Evolutionary conservation across 1,140 invertebrate species (phyloP), one percentile per base, ranked within the genome.

Genomic region (Homalodisca vitripennis): DNA sequence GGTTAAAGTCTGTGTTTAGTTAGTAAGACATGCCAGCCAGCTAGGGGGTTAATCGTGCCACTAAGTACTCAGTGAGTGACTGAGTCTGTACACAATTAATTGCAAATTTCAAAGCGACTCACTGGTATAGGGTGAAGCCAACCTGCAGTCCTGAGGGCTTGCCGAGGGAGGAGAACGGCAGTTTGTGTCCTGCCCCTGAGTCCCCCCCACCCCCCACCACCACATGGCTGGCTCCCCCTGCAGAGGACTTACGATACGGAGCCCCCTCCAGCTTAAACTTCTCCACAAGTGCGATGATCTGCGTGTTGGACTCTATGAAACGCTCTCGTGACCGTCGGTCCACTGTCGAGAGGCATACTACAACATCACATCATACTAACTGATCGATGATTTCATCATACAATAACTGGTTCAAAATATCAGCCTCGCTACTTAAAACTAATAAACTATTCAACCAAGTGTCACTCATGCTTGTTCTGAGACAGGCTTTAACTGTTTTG

Each of bases 291-390:
- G 92, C 90, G 3, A 92, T 90, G 73, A 97, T 97, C 79, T 97
- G 94, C 70, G 94, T 92, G 76, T 93, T 95, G 0, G 94, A 96
- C 78, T 97, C 94, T 12, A 97, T 83, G 77, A 96, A 96, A 14
- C 93, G 83, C 79, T 97, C 94, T 27, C 93, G 84, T 1, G 91
- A 93, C 66, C 93, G 82, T 34, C 93, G 84, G 80, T 97, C 94
- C 14, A 97, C 94, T 0, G 94, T 97, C 27, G 93, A 94, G 62
- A 97, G 79, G 77, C 94, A 97, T 53, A 97, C 91, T 91, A 75
- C 46, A 83, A 41, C 34, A 41, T 6, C 6, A 41, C 34, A 41
- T n/a, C n/a, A n/a, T n/a, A n/a, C n/a, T n/a, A n/a, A n/a, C n/a
- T n/a, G n/a, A n/a, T n/a, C n/a, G n/a, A n/a, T n/a, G n/a, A n/a